Base-by-base conservation (phyloP, 2,888 invertebrate species). In the Nowickia ferox region DNA sequence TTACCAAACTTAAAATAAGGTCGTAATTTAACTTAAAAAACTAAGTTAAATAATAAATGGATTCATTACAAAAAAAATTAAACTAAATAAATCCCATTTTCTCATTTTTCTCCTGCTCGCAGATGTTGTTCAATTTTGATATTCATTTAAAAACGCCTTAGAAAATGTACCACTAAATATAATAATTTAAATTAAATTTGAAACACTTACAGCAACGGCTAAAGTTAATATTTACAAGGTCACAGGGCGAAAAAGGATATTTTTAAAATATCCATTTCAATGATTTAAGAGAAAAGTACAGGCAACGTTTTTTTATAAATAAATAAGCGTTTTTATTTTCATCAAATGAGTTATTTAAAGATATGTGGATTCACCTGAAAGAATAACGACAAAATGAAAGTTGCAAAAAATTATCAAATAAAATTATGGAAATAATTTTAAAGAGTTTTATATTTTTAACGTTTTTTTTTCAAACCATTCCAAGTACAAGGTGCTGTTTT, bases 321-420 rank as follows among this genome's bases (percentile, higher is more conserved):
- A 53, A 40, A 63, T 53, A 55, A 19, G n/a, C 17, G 40, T 59
- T 55, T 51, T 10, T 19, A 30, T 59, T 55, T 48, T 57, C 69
- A 53, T 63, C 63, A 63, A 55, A 79, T 84, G 11, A 59, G 22
- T 65, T 51, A 82, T 87, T 91, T 89, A 91, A 88, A 91, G 90
- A 89, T 92, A 92, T 89, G 92, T 92, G 87, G 91, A 91, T 91
- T 92, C 91, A 90, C 92, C 91, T 91, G 90, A 74, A 92, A 91
- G 82, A 84, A 89, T 87, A 72, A 89, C 69, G 82, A 87, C 69
- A 86, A 85, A 61, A 85, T 83, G 22, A 77, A 80, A 78, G 51
- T 82, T 78, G 74, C 84, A 79, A 74, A 38, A 78, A 61, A 61
- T 77, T 72, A 77, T 59, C 59, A 78, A 68, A 69, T 46, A 57